Conservation (phyloP, 2,113 vertebrate genomes). For the Neotragus moschatus region DNA sequence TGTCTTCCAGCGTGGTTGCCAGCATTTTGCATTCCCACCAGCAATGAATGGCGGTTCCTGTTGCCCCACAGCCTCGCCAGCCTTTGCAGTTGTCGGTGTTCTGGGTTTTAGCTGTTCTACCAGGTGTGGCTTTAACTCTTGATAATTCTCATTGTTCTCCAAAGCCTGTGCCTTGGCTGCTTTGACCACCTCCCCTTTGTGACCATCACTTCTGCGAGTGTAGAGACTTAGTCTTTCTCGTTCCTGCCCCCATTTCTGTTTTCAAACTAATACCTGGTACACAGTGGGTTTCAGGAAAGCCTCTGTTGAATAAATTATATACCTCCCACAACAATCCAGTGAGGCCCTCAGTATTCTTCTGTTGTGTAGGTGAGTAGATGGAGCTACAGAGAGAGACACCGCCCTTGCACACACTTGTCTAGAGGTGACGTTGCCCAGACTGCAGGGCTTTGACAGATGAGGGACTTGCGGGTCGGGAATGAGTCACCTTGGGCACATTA, state of each 20-base stretch:
- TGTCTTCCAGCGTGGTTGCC: neutral
- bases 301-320: neutral
- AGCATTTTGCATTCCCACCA: neutral
- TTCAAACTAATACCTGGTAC: neutral
- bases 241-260: neutral
- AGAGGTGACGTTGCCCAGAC: neutral
- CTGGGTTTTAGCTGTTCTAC: neutral
- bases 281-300: neutral
- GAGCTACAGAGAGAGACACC: neutral
- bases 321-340: neutral
- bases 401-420: neutral
- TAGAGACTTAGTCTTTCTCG: neutral
- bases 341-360: neutral
- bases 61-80: accelerated
- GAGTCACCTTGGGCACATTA: neutral
- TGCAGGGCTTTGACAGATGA: neutral
- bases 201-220: neutral
- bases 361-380: neutral
- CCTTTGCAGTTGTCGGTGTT: neutral
- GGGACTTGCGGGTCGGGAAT: neutral
- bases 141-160: neutral
- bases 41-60: neutral
- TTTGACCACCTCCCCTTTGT: neutral
- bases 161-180: neutral
- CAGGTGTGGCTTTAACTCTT: neutral